phyloP scores from a whole-genome alignment of 2,113 vertebrate genomes.

The Oxyura jamaicensis region DNA sequence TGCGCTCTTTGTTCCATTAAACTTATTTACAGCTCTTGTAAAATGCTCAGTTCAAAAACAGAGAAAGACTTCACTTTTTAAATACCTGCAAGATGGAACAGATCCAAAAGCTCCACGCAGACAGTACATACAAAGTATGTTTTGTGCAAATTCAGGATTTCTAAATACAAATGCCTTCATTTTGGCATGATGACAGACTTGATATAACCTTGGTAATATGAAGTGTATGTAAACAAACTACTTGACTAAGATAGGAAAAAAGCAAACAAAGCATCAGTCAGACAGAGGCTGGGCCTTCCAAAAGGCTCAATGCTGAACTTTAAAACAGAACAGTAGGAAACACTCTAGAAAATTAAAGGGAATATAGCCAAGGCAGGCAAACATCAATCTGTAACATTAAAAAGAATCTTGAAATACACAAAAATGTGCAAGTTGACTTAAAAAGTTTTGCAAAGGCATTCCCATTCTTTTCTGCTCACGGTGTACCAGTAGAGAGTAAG shows the following conservation, averaged over 20 bases:
- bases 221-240: conserved; percentile 57
- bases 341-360: not conserved
- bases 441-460: not conserved
- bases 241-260: conserved; percentile 31
- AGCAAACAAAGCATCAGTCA: conserved; percentile 17
- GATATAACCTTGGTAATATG: conserved; percentile 52
- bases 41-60: not conserved
- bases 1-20: not conserved
- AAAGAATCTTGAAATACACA: not conserved
- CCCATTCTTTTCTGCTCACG: not conserved
- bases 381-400: not conserved
- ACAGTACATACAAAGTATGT: conserved; percentile 23
- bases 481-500: not conserved
- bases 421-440: not conserved
- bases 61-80: not conserved
- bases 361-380: not conserved
- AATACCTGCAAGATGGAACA: conserved; percentile 17
- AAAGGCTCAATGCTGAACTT: not conserved
- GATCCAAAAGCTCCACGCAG: not conserved
- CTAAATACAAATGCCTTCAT: not conserved
- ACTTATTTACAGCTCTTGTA: conserved; percentile 17
- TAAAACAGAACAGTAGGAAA: conserved; percentile 7
- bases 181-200: not conserved
- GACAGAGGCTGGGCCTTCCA: not conserved
- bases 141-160: conserved; percentile 42